Base-by-base conservation (phyloP, 2,888 invertebrate species). In the Luffia ferchaultella region DNA sequence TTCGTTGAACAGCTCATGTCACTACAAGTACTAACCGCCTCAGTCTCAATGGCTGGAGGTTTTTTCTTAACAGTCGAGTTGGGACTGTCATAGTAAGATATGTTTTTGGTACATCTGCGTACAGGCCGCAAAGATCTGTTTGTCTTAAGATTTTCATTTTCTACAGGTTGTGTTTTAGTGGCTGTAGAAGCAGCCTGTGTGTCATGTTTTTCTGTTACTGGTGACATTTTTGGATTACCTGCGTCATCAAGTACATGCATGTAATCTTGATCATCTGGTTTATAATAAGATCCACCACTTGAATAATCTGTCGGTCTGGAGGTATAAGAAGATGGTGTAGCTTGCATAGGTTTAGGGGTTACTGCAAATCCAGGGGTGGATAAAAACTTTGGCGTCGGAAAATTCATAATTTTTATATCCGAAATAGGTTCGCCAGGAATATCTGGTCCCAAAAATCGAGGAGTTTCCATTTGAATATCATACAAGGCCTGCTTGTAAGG, bases 241-340 rank as follows among this genome's bases (percentile, higher is more conserved):
- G 72, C 55, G 54, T 62, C 60, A 50, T 79, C 78, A 17, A 68
- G 62, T 7, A 68, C 58, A 30, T 66, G 68, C 49, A 73, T 54
- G 54, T 73, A 78, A 59, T 88, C 88, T 51, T 86, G 86, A 59
- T 88, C 88, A 60, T 88, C 88, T 0, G 88, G 88, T 54, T 86
- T 85, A 59, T 88, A 88, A 59, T 88, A 88, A 1, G 88, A 88
- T 1, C 88, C 85, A 2, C 88, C 80, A 50, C 88, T 87, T 7
- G 88, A 88, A 65, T 88, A 88, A 58, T 88, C 88, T 1, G 87
- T 87, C 42, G 77, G 79, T 3, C 83, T 69, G 19, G 80, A 80
- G 12, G 75, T 73, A 60, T 77, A 83, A 2, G 80, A 74, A 0
- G 76, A 75, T 15, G 83, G 83, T 1, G 84, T 84, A 20, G 73